These are phyloP conservation scores for Anastatus disparis DNA, from an alignment of 1,140 invertebrate species.

Conservation along the genomic window DNA sequence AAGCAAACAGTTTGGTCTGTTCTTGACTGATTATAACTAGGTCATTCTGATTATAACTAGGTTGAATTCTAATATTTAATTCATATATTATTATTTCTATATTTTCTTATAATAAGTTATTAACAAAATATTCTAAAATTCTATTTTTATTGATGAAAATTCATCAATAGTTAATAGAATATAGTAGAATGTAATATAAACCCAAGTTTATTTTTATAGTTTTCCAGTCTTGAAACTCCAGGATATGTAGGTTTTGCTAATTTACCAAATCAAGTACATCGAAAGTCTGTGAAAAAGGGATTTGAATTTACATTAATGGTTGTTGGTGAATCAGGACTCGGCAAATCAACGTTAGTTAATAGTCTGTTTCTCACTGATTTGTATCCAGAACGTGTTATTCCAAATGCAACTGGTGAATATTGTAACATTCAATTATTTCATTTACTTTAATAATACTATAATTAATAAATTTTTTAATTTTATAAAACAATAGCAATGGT, in stretches of 20 bases:
- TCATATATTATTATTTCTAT: too few relatives aligned
- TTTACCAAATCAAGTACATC: conserved; percentile 93
- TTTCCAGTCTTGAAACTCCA: conserved; percentile 83
- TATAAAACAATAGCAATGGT: conserved; percentile 36
- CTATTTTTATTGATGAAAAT: not conserved
- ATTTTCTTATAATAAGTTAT: too few relatives aligned
- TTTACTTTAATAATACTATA: conserved; percentile 18
- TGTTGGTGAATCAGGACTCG: conserved; percentile 95
- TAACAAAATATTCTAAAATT: not conserved
- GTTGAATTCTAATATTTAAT: too few relatives aligned
- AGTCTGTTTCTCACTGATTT: conserved; percentile 97
- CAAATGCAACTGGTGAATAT: conserved; percentile 82
- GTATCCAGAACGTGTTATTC: conserved; percentile 88
- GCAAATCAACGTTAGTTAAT: conserved; percentile 98
- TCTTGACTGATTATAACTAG: too few relatives aligned
- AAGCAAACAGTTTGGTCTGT: too few relatives aligned
- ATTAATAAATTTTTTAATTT: conserved; percentile 33
- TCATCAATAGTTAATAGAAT: too few relatives aligned
- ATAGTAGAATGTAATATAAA: not conserved
- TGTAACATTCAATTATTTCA: conserved; percentile 8
- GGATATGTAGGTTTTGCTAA: conserved; percentile 95
- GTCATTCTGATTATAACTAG: too few relatives aligned
- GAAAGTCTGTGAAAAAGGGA: conserved; percentile 97
- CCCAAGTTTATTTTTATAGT: conserved; percentile 66
- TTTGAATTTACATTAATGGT: conserved; percentile 99